A percentile compares a stretch with the other conserved stretches of the same genome.
These are phyloP conservation scores for Coptotermes formosanus DNA, from an alignment of 1,140 invertebrate genomes.

Conservation along the genomic window DNA sequence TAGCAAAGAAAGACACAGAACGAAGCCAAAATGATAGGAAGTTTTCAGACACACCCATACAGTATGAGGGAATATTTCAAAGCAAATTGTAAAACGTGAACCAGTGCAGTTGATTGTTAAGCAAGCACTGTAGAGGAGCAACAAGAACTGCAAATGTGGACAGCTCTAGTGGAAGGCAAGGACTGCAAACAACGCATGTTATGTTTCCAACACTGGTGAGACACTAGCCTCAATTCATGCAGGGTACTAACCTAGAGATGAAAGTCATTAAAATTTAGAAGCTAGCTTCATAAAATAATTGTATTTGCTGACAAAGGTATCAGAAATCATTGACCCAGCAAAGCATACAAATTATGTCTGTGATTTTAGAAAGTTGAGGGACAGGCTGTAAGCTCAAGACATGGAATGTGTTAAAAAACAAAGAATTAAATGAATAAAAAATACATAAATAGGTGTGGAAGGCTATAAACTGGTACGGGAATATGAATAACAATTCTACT, in stretches of 20 bases:
- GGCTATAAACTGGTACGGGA: neutral
- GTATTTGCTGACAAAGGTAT: neutral
- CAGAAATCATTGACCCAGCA: neutral
- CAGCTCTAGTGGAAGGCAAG: constrained; percentile 13
- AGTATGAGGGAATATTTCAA: neutral
- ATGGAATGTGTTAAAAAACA: neutral
- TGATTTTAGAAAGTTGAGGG: neutral
- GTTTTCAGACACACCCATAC: neutral
- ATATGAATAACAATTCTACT: neutral
- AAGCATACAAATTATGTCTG: neutral
- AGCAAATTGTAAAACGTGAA: constrained; percentile 2
- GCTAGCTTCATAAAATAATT: neutral
- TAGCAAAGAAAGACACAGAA: constrained; percentile 16
- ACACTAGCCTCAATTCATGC: neutral
- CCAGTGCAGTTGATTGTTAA: constrained; percentile 4
- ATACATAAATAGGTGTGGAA: neutral
- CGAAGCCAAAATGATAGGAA: neutral
- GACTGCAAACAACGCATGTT: neutral
- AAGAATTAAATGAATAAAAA: neutral
- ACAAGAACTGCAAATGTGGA: neutral
- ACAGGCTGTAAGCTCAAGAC: neutral
- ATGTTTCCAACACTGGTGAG: neutral
- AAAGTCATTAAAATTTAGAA: neutral
- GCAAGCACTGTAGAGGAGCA: neutral
- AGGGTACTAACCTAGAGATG: neutral